Evolutionary conservation across 2,888 invertebrate genomes (phyloP), one percentile per base, ranked within the genome.

Genomic region (Anthoptus insignis): DNA sequence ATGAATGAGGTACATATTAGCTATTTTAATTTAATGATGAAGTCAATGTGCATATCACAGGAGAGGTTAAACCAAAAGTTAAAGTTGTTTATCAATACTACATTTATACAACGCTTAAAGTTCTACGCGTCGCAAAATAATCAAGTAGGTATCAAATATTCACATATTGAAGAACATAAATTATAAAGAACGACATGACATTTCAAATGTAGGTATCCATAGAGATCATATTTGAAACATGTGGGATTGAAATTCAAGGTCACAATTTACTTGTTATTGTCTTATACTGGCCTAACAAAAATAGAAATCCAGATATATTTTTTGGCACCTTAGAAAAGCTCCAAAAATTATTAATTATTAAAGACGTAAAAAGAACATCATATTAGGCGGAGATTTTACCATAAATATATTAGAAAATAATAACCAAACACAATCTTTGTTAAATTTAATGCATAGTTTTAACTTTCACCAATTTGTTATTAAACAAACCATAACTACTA

Each of bases 381-480:
- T 32, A 32, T 11, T 32, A 6, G 32, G 32, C 9, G 32, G 32
- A 3, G 32, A 32, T 11, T 32, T 32, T 9, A 32, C 6, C 11
- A 32, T 32, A 32, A 37, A 37, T n/a, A 6, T 37, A n/a, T 7
- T 37, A n/a, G 37, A 37, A 37, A 37, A 37, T 6, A 37, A 14
- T 6, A 37, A 13, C n/a, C 37, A 4, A n/a, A 37, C 37, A 7
- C 2, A 37, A 37, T n/a, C 37, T n/a, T n/a, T 37, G 6, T 14
- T 37, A 14, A 37, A 37, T 14, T 6, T 37, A 37, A 37, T 37
- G 37, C n/a, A 37, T 7, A 24, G 49, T 14, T 49, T 6, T 27
- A 49, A 49, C 8, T 49, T 49, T 49, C 14, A 49, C 1, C 24
- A 49, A 24, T n/a, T 49, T n/a, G 49, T 49, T 1, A 49, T 27